These are phyloP conservation scores for Coenonympha arcania DNA, from an alignment of 2,888 invertebrate genomes.

Conservation along the genomic window DNA sequence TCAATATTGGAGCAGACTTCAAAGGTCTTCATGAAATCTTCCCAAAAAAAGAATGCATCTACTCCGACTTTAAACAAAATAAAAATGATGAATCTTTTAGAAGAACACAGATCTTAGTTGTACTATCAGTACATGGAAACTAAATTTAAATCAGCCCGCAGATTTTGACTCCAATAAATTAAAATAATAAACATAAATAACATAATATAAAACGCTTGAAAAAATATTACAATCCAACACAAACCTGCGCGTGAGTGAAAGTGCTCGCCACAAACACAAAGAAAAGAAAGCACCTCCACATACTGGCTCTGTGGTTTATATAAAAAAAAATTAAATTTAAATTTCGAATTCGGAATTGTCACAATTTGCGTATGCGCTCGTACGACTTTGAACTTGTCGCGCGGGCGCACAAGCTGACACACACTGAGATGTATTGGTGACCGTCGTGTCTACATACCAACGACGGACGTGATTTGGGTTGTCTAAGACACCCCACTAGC, in stretches of 20 bases:
- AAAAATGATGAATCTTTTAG: too few relatives aligned
- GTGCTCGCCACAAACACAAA: constrained; percentile 52
- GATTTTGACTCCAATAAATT: too few relatives aligned
- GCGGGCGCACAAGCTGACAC: constrained; percentile 50
- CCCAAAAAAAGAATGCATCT: too few relatives aligned
- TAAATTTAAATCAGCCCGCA: too few relatives aligned
- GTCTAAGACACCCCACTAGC: constrained; percentile 51
- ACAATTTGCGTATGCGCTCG: constrained; percentile 50
- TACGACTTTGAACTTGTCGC: constrained; percentile 50
- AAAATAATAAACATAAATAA: neutral
- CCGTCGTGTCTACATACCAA: constrained; percentile 32
- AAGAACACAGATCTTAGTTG: too few relatives aligned
- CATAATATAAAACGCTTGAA: neutral
- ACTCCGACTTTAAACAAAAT: too few relatives aligned
- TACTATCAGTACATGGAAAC: too few relatives aligned
- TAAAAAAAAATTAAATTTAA: constrained; percentile 37
- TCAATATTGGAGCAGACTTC: too few relatives aligned
- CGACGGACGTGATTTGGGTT: constrained; percentile 53
- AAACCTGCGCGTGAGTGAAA: constrained; percentile 58
- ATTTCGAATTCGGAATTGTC: constrained; percentile 52
- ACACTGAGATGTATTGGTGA: constrained; percentile 52
- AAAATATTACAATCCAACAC: constrained; percentile 27
- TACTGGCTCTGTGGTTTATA: constrained; percentile 41
- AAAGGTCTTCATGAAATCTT: too few relatives aligned
- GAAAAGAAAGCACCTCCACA: constrained; percentile 60